These are phyloP conservation scores for Odontocolon sp. DNA, from an alignment of 2,888 invertebrate genomes.

Conservation along the genomic window DNA sequence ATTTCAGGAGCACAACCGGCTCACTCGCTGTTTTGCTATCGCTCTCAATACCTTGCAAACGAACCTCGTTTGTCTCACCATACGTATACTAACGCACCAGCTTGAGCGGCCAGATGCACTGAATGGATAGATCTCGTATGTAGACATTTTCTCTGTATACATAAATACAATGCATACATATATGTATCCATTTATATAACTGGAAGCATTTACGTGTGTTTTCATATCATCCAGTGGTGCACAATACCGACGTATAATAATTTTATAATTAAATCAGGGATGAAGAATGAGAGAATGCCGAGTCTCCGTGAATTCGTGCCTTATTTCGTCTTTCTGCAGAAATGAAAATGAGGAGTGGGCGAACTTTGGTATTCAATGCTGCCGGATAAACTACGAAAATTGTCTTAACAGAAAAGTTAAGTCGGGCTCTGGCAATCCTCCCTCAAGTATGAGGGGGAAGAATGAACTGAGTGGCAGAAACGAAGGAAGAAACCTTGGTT, in stretches of 20 bases:
- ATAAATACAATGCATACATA: no score
- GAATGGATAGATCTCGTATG: not conserved
- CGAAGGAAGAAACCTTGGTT: conserved; percentile 5
- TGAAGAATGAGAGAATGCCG: conserved; percentile 6
- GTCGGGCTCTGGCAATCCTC: no score
- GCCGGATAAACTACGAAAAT: conserved; percentile 17
- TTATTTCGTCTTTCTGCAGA: not conserved
- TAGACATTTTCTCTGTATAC: not conserved
- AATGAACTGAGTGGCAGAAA: not conserved
- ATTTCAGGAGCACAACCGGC: not conserved
- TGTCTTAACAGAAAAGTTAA: conserved; percentile 26
- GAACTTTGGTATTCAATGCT: not conserved
- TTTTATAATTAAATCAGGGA: conserved; percentile 25
- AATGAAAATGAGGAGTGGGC: not conserved
- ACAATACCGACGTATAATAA: not conserved
- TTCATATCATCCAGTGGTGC: not conserved
- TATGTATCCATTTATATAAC: no score
- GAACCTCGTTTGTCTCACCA: conserved; percentile 8
- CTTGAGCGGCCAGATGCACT: not conserved
- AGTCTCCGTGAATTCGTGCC: conserved; percentile 4
- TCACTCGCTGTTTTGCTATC: not conserved
- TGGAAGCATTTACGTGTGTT: no score
- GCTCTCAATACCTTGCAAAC: conserved; percentile 7
- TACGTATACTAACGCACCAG: not conserved
- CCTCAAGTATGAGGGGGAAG: no score